Conservation (phyloP, 2,888 invertebrate species). For the Ferdinandea cuprea region DNA sequence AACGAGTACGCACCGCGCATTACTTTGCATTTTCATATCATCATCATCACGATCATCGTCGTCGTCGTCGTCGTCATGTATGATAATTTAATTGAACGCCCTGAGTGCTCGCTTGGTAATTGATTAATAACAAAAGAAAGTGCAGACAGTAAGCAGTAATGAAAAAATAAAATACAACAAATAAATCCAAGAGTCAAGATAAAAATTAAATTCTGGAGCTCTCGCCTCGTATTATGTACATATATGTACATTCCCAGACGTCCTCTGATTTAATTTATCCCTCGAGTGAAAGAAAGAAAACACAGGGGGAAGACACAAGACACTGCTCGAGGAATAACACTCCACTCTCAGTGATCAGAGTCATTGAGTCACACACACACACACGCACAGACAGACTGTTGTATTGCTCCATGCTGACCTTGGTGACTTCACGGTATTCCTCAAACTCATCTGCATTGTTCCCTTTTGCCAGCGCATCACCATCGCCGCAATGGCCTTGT, state of each 20-base stretch:
- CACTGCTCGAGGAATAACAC: background rate
- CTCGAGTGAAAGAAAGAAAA: slow-evolving; percentile 57
- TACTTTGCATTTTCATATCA: slow-evolving; percentile 2
- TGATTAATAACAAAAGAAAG: slow-evolving; percentile 74
- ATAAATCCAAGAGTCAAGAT: slow-evolving; percentile 37
- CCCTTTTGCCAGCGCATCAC: slow-evolving; percentile 40
- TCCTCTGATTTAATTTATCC: slow-evolving; percentile 74
- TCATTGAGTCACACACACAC: slow-evolving; percentile 55
- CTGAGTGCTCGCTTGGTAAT: slow-evolving; percentile 62
- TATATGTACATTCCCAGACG: slow-evolving; percentile 58
- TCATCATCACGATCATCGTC: slow-evolving; percentile 37
- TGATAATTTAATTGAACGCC: slow-evolving; percentile 70
- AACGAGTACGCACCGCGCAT: background rate
- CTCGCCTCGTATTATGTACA: slow-evolving; percentile 12
- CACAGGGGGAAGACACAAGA: slow-evolving; percentile 15
- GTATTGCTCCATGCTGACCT: slow-evolving; percentile 56
- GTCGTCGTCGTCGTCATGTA: slow-evolving; percentile 43
- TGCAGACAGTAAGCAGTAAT: slow-evolving; percentile 25
- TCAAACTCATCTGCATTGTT: slow-evolving; percentile 38
- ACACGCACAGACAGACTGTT: background rate
- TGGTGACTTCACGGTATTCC: slow-evolving; percentile 68
- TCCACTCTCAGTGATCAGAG: slow-evolving; percentile 8
- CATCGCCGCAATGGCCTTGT: slow-evolving; percentile 47
- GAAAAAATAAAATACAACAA: slow-evolving; percentile 12
- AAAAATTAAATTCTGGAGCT: slow-evolving; percentile 32